phyloP scores from a whole-genome alignment of 2,797 vertebrate genomes.

The Acrossocheilus wenchowensis region DNA sequence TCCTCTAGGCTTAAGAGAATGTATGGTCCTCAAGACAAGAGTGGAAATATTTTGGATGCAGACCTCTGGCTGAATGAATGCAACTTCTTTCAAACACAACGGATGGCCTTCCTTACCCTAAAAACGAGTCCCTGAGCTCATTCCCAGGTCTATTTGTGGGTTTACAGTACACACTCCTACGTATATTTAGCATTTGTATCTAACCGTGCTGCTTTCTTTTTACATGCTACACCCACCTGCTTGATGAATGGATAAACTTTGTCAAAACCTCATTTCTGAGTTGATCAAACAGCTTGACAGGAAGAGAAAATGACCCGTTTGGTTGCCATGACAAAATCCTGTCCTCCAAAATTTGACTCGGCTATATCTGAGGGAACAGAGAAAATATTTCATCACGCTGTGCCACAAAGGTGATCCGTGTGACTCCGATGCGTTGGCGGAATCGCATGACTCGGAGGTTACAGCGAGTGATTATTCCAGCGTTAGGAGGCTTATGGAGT shows the following conservation, averaged over 20 bases:
- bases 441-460: background rate
- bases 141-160: background rate
- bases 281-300: background rate
- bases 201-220: background rate
- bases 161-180: background rate
- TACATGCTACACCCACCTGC: background rate
- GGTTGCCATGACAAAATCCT: background rate
- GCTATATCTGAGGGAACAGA: background rate
- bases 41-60: background rate
- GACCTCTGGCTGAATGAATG: background rate
- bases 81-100: background rate
- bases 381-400: background rate
- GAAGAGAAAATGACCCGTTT: background rate
- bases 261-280: background rate
- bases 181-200: background rate
- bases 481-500: constrained; percentile 52
- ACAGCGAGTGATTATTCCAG: constrained; percentile 6
- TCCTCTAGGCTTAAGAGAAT: background rate
- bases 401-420: background rate
- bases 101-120: background rate
- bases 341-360: background rate
- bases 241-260: background rate
- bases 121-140: background rate
- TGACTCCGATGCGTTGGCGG: background rate
- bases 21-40: too few species aligned